phyloP scores from a whole-genome alignment of 1,140 invertebrate species.

The Zaprionus davidi region DNA sequence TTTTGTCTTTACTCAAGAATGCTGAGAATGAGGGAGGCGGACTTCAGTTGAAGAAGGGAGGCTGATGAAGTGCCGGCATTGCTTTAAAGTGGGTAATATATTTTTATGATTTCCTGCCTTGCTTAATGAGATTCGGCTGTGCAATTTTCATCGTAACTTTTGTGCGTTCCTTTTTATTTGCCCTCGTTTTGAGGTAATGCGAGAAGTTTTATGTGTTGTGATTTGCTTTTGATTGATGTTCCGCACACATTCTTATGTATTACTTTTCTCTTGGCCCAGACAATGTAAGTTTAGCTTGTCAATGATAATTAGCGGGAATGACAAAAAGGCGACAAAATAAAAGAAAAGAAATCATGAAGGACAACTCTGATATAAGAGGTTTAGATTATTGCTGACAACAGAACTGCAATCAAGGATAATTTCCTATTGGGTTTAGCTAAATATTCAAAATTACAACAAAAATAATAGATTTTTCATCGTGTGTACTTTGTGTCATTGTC shows the following conservation, averaged over 20 bases:
- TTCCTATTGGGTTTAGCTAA: not conserved
- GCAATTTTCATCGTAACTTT: constrained; percentile 53
- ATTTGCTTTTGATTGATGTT: constrained; percentile 74
- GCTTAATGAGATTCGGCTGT: constrained; percentile 63
- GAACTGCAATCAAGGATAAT: too few species aligned
- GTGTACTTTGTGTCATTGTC: not conserved
- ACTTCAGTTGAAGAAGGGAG: not conserved
- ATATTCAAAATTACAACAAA: not conserved
- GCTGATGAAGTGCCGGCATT: constrained; percentile 71
- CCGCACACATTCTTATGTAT: constrained; percentile 4
- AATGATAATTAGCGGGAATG: constrained; percentile 48
- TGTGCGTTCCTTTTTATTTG: constrained; percentile 58
- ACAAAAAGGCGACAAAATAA: not conserved
- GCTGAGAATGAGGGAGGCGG: not conserved
- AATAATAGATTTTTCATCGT: not conserved
- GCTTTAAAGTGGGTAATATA: constrained; percentile 79
- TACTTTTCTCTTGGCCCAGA: constrained; percentile 29
- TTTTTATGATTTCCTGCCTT: constrained; percentile 68
- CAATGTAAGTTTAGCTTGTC: constrained; percentile 6
- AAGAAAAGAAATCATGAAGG: too few species aligned
- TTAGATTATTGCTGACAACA: too few species aligned
- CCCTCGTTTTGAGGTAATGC: constrained; percentile 73
- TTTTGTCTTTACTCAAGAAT: constrained; percentile 53
- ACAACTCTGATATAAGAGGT: too few species aligned
- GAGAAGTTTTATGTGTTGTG: constrained; percentile 76